Conservation (phyloP, 1,140 invertebrate species). For the Drosophila repleta region DNA sequence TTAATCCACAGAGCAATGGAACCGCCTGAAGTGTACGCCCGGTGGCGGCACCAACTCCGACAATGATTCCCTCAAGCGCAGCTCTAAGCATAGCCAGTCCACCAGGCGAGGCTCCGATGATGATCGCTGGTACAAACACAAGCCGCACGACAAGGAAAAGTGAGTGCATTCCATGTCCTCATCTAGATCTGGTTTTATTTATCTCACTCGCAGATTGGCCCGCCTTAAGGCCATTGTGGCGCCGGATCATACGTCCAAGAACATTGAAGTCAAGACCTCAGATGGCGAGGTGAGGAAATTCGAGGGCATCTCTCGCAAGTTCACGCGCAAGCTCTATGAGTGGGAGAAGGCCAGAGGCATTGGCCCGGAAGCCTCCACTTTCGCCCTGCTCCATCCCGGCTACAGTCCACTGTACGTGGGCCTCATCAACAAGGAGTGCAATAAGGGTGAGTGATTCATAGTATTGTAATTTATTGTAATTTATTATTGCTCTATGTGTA, state of each 20-base stretch:
- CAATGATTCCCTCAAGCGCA: slow-evolving; percentile 72
- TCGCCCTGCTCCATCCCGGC: slow-evolving; percentile 88
- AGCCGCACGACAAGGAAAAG: slow-evolving; percentile 78
- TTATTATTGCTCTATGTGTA: slow-evolving; percentile 5
- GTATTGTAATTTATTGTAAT: no score
- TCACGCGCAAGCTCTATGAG: slow-evolving; percentile 94
- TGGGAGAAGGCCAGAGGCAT: slow-evolving; percentile 95
- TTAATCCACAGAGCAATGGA: slow-evolving; percentile 86
- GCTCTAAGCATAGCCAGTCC: slow-evolving; percentile 59
- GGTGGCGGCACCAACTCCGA: slow-evolving; percentile 60
- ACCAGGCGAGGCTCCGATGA: slow-evolving; percentile 68
- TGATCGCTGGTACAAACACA: slow-evolving; percentile 76
- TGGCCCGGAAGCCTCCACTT: slow-evolving; percentile 91
- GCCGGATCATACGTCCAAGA: slow-evolving; percentile 85
- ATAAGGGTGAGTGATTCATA: slow-evolving; percentile 67
- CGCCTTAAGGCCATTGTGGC: slow-evolving; percentile 87
- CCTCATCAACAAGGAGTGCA: slow-evolving; percentile 69
- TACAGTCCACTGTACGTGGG: slow-evolving; percentile 83
- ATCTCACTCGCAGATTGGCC: slow-evolving; percentile 84
- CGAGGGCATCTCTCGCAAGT: slow-evolving; percentile 93
- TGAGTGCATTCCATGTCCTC: slow-evolving; percentile 15
- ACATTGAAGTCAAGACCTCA: slow-evolving; percentile 91
- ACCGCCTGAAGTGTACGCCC: slow-evolving; percentile 85
- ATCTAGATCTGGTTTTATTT: not conserved
- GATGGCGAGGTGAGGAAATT: slow-evolving; percentile 91